Evolutionary conservation across 2,113 vertebrate species (phyloP).

Genomic region (Podarcis muralis): DNA sequence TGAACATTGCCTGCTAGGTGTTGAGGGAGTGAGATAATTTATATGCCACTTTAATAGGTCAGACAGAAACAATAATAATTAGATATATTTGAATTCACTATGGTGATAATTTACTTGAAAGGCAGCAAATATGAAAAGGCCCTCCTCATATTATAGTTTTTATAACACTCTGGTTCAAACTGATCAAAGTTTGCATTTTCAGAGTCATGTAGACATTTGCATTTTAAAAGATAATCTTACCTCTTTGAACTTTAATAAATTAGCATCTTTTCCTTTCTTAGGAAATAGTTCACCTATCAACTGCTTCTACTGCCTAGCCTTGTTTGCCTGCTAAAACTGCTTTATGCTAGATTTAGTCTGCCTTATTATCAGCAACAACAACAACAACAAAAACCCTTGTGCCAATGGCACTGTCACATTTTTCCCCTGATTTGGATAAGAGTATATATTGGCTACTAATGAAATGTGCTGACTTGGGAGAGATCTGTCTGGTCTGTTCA

Average conservation of each 20-base stretch:
- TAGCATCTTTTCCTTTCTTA: slow-evolving; percentile 46
- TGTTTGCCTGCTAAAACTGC: slow-evolving; percentile 75
- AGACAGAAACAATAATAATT: neutral
- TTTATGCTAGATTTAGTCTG: slow-evolving; percentile 64
- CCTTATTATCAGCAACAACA: neutral
- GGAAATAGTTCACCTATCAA: slow-evolving; percentile 49
- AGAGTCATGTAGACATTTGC: neutral
- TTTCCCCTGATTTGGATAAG: slow-evolving; percentile 57
- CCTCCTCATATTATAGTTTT: neutral
- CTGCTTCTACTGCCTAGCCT: slow-evolving; percentile 54
- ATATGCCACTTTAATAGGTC: neutral
- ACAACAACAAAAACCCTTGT: slow-evolving; percentile 2
- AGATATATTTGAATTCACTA: neutral
- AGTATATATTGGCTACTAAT: slow-evolving; percentile 74
- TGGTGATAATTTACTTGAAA: slow-evolving; percentile 22
- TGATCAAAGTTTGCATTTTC: slow-evolving; percentile 56
- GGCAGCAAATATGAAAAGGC: neutral
- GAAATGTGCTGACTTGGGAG: slow-evolving; percentile 90
- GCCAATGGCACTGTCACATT: slow-evolving; percentile 37
- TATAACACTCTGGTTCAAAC: slow-evolving; percentile 12
- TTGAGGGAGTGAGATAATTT: neutral
- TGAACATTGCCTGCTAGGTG: neutral
- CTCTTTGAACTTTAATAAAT: slow-evolving; percentile 19
- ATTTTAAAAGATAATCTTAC: slow-evolving; percentile 58
- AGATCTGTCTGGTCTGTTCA: slow-evolving; percentile 99